Base-by-base conservation (phyloP, 1,140 invertebrate genomes). In the Cepaea nemoralis region DNA sequence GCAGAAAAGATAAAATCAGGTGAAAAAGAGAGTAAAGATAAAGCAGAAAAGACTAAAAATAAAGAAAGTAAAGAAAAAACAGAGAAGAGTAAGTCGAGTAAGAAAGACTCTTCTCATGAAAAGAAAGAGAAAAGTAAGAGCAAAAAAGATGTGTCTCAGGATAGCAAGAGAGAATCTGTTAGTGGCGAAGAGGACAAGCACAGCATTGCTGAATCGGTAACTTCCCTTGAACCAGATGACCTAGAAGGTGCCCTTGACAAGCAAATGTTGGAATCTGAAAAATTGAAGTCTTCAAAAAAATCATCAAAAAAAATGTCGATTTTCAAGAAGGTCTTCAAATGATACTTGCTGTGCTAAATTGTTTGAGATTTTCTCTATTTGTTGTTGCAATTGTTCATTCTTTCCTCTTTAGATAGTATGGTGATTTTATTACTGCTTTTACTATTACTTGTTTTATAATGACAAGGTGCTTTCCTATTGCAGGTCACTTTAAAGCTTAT, bases 251-350 rank as follows among this genome's bases (percentile, higher is more conserved):
- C 82, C 31, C 42, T 77, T 22, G 75, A 77, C 31, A 83, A 83
- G 59, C 45, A 81, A 14, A 77, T 81, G 45, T 16, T 42, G 6
- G 70, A 59, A 2, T 63, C 79, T 59, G 75, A 45, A 1, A 55
- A 19, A 77, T 39, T 31, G 10, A 79, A 79, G 33, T 33, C 59
- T 37, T 63, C 77, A 14, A 83, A 83, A 27, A 83, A 83, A 73
- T 83, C 83, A 42, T 81, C 83, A 35, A 83, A 81, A 48, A 81
- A 75, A 50, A 73, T 81, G 40, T 81, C 73, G 22, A 45, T 80
- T 39, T 83, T 83, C 39, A 83, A 83, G 50, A 83, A 83, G 22
- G 76, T 83, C 19, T 83, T 83, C 55, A 81, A 83, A 27, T 77
- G 55, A 63, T 74, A 22, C n/a, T n/a, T 2, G 27, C 27, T 63